Evolutionary conservation across 2,888 invertebrate genomes (phyloP).

Genomic region (Lasioglossum villosulum): DNA sequence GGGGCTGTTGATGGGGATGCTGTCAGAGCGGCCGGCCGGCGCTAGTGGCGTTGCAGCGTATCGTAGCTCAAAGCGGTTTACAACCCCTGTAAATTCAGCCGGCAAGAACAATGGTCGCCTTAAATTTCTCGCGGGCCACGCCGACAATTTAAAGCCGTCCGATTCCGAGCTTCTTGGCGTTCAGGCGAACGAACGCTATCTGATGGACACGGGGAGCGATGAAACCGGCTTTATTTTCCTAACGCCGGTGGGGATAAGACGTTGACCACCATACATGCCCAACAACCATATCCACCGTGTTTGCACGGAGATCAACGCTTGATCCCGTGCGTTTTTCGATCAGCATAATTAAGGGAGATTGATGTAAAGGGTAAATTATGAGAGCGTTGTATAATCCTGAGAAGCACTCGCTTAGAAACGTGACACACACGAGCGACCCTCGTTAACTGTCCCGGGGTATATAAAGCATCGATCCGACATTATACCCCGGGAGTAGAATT

Average conservation of each 20-base stretch:
- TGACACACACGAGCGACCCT: neutral
- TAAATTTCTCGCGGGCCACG: constrained; percentile 63
- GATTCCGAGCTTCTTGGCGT: constrained; percentile 56
- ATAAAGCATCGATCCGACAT: constrained; percentile 25
- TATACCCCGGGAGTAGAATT: neutral
- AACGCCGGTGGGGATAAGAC: constrained; percentile 3
- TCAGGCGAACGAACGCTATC: constrained; percentile 40
- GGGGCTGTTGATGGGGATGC: constrained; percentile 51
- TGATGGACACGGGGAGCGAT: constrained; percentile 53
- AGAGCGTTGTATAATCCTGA: neutral
- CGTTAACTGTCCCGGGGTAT: constrained; percentile 17
- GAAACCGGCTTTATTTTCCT: constrained; percentile 51
- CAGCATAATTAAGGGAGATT: neutral
- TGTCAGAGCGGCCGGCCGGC: constrained; percentile 37
- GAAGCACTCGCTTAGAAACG: neutral
- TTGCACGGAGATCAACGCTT: neutral
- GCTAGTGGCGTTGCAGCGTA: constrained; percentile 56
- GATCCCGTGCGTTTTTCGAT: neutral
- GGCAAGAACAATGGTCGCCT: constrained; percentile 64
- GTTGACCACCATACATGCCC: neutral
- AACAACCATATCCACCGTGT: neutral
- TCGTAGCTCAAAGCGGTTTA: constrained; percentile 66
- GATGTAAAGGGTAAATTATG: neutral
- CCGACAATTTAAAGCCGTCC: constrained; percentile 55
- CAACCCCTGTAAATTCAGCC: constrained; percentile 63